phyloP scores from a whole-genome alignment of 1,140 invertebrate genomes.

The Mya arenaria region DNA sequence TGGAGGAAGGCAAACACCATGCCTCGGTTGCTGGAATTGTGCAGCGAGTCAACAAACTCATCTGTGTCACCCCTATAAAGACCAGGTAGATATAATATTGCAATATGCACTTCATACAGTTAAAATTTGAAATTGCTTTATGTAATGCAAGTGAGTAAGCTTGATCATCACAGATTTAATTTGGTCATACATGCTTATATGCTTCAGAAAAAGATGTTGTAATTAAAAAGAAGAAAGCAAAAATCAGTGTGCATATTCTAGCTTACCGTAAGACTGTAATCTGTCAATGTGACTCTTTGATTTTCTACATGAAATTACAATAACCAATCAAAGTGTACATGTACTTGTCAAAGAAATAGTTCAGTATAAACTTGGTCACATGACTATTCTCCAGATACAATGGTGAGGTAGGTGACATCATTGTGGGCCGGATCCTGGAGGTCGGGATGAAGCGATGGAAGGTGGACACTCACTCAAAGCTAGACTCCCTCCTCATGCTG shows the following conservation, averaged over 20 bases:
- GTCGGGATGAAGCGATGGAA: constrained; percentile 94
- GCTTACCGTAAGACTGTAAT: not conserved
- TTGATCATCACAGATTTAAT: too few relatives aligned
- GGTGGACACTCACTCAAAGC: constrained; percentile 91
- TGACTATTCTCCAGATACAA: constrained; percentile 79
- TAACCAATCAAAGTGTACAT: not conserved
- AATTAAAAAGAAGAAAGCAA: not conserved
- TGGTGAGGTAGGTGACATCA: constrained; percentile 97
- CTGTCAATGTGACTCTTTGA: not conserved
- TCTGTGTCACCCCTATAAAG: constrained; percentile 94
- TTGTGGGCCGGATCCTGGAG: constrained; percentile 96
- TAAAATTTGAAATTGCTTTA: too few relatives aligned
- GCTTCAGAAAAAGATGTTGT: not conserved
- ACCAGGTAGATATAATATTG: constrained; percentile 87
- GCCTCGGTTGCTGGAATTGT: constrained; percentile 97
- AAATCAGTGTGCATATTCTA: not conserved
- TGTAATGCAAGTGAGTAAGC: too few relatives aligned
- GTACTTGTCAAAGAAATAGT: not conserved
- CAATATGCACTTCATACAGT: too few relatives aligned
- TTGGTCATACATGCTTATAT: not conserved
- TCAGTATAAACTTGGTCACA: not conserved
- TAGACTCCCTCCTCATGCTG: constrained; percentile 93
- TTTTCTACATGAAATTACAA: not conserved
- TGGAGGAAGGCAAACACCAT: constrained; percentile 89
- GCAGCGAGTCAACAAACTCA: constrained; percentile 96